Evolutionary conservation across 2,888 invertebrate genomes (phyloP), one percentile per base, ranked within the genome.

Genomic region (Malachius bipustulatus): DNA sequence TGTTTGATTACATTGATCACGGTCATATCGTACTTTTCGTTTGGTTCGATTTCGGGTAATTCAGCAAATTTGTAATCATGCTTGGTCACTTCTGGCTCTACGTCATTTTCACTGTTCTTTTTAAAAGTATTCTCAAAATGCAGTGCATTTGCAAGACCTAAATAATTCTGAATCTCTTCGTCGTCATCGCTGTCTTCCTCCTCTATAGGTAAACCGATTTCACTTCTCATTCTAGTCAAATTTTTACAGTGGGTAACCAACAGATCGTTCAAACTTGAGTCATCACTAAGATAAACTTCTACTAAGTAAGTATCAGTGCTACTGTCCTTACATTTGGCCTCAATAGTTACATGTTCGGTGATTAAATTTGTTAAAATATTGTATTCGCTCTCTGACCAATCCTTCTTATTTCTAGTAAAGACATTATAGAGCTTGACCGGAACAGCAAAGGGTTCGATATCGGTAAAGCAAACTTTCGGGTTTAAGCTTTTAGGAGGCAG

Each of bases 361-460:
- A 80, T 37, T 1, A 52, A 54, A 2, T 59, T 59, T 47, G 81
- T 76, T 15, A 83, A 66, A 36, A 65, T 67, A 47, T 82, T 79
- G 19, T 82, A 62, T 2, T 71, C 68, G 1, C 55, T 53, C 1
- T 60, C 50, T 3, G 62, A 52, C 73, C 77, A 82, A 19, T 19
- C 24, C n/a, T 19, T 19, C n/a, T n/a, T n/a, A 15, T 53, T 54
- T 26, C 66, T 66, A 8, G 74, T 66, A 28, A 52, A 48, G 4
- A 78, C 60, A 11, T 69, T 67, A 29, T 65, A 47, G 13, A 88
- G 63, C 8, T 63, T 48, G 45, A 79, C 76, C 50, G 66, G 73
- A 30, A 69, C 68, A 0, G 77, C 73, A 54, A 82, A 74, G 9
- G 71, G 67, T 1, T 82, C 82, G 36, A 83, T 65, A 32, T 80